Evolutionary conservation across 53 echinoderm and acorn worm species (phyloP), one percentile per base, ranked within the genome.

Genomic region (Patiria pectinifera): DNA sequence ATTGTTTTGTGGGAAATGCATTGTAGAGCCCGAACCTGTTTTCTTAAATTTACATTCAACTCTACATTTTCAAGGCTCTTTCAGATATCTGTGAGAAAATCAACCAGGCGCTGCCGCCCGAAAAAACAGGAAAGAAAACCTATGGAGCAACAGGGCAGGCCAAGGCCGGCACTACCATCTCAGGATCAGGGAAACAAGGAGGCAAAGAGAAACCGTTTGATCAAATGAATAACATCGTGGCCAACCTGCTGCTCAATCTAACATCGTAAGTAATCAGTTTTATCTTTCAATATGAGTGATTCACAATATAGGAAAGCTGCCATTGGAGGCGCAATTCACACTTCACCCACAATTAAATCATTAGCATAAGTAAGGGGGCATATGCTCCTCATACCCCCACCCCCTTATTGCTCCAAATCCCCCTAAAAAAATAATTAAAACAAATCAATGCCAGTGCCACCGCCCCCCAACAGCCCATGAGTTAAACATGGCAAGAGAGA

Each of bases 221-320:
- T 83, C 86, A 93, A 48, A 98, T 98, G 99, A 98, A 98, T 82
- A 96, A 97, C 87, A 94, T 98, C 49, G 99, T 98, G 53, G 99
- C 96, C 53, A 98, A 98, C 63, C 59, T 98, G 45, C 93, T 98
- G 48, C 96, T 98, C 11, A 98, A 97, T 94, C 92, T 98, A 11
- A 98, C 99, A 69, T 94, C 96, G 91, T 91, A 69, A 70, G 91
- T 83, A 53, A 53, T 53, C 53, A 53, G 53, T 53, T 53, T 35
- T 35, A 35, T 35, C 35, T 35, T 35, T 35, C 35, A 35, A 35
- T 35, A 35, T 35, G 35, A 35, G 35, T 0, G 35, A 35, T 35
- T 35, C 35, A 35, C 35, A 35, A 35, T 35, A 35, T 0, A 35
- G 35, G 35, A 35, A 35, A 35, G 35, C 35, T 35, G 35, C 35